Percentiles rank a stretch among this genome's conserved stretches.
Evolutionary conservation across 2,113 vertebrate genomes (phyloP).

Genomic region (Anser brachyrhynchus): DNA sequence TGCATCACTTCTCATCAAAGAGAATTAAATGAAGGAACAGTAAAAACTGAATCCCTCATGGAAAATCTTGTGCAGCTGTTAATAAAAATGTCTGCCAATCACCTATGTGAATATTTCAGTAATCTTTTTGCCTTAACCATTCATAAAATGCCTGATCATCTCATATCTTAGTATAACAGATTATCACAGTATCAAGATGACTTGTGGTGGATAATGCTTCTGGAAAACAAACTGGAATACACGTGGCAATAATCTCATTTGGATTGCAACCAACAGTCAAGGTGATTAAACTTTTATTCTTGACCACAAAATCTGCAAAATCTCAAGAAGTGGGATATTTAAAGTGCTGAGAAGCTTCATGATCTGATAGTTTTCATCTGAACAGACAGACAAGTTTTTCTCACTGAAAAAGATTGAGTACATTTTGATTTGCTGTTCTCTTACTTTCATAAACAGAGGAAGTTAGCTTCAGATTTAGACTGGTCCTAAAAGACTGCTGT

Average conservation of each 20-base stretch:
- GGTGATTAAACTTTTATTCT: background rate
- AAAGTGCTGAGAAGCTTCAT: background rate
- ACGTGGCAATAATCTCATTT: background rate
- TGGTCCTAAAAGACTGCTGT: background rate
- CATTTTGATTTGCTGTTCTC: background rate
- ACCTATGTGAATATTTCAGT: background rate
- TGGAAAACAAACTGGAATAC: background rate
- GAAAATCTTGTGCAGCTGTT: background rate
- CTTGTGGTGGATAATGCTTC: background rate
- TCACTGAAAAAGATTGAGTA: background rate
- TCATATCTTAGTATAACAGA: background rate
- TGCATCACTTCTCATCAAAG: background rate
- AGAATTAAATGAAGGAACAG: background rate
- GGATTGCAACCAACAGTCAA: background rate
- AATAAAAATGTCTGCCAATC: background rate
- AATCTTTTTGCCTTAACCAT: background rate
- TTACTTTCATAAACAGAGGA: background rate
- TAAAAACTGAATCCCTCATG: background rate
- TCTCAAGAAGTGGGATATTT: background rate
- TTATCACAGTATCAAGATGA: background rate
- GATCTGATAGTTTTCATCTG: background rate
- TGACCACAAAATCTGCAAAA: background rate
- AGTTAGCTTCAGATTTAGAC: background rate
- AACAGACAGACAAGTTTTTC: background rate
- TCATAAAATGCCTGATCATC: background rate